phyloP scores from a whole-genome alignment of 1,140 invertebrate species.

The Diachasmimorpha longicaudata region DNA sequence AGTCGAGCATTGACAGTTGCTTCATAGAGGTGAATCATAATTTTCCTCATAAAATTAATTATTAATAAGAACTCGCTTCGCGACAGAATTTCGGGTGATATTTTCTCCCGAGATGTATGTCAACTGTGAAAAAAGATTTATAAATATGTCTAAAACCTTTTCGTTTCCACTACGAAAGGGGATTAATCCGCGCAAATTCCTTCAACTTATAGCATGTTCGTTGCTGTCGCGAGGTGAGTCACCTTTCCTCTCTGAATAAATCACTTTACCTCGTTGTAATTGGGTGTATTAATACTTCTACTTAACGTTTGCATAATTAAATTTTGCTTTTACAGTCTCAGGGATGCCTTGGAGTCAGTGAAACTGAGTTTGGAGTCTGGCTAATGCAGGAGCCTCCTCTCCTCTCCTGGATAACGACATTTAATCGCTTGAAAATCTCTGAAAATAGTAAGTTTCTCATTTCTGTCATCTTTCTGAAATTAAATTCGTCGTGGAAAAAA shows the following conservation, averaged over 20 bases:
- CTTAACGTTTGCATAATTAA: constrained; percentile 10
- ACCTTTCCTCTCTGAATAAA: too few relatives aligned
- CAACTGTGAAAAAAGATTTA: too few relatives aligned
- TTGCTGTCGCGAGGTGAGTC: too few relatives aligned
- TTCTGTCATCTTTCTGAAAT: too few relatives aligned
- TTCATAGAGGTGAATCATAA: constrained; percentile 58
- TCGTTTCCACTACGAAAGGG: too few relatives aligned
- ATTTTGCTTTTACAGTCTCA: constrained; percentile 49
- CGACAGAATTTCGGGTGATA: too few relatives aligned
- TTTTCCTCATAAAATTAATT: constrained; percentile 8
- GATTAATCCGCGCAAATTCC: too few relatives aligned
- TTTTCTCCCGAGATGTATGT: too few relatives aligned
- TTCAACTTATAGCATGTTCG: too few relatives aligned
- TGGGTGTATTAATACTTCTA: constrained; percentile 11
- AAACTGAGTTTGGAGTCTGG: constrained; percentile 66
- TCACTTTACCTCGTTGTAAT: constrained; percentile 15
- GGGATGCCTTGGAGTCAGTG: constrained; percentile 63
- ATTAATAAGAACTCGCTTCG: not conserved
- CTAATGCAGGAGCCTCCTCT: constrained; percentile 67
- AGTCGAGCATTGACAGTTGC: constrained; percentile 63
- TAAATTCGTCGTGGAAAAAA: too few relatives aligned
- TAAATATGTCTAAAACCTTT: too few relatives aligned
- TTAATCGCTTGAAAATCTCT: constrained; percentile 65
- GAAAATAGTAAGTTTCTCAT: constrained; percentile 58
- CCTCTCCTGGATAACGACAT: constrained; percentile 68